These are phyloP conservation scores for Aphodius sticticus DNA, from an alignment of 2,888 invertebrate species.

Conservation along the genomic window DNA sequence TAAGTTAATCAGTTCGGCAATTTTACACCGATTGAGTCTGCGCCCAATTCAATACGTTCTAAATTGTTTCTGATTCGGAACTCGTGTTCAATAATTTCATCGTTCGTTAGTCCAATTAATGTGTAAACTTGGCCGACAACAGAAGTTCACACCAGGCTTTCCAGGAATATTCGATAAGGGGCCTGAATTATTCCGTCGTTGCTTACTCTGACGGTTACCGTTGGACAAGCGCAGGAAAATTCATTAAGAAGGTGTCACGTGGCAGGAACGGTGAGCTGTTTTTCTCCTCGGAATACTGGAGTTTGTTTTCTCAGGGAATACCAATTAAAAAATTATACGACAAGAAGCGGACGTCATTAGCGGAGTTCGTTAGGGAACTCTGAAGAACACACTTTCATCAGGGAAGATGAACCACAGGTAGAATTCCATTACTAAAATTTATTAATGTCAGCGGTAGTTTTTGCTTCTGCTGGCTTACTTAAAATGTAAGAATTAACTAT, in stretches of 20 bases:
- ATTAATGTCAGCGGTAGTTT: background rate
- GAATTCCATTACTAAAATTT: background rate
- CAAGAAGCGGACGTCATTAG: conserved; percentile 4
- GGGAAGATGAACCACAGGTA: background rate
- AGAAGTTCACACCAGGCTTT: background rate
- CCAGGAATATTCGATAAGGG: background rate
- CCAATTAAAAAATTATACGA: background rate
- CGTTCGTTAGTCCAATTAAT: background rate
- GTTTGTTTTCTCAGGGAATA: background rate
- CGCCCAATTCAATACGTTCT: background rate
- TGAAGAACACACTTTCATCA: background rate
- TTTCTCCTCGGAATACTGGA: background rate
- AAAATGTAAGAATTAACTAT: background rate
- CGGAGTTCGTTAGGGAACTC: background rate
- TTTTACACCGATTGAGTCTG: background rate
- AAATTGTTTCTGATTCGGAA: background rate
- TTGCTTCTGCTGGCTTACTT: background rate
- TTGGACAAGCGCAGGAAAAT: background rate
- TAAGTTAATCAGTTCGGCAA: background rate
- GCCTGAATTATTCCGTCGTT: background rate
- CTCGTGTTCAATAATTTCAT: background rate
- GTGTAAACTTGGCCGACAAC: background rate
- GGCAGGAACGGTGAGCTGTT: background rate
- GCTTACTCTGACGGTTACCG: background rate
- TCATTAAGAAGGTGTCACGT: background rate